Evolutionary conservation across 2,888 invertebrate species (phyloP), one percentile per base, ranked within the genome.

Genomic region (Drosophila tanythrix): DNA sequence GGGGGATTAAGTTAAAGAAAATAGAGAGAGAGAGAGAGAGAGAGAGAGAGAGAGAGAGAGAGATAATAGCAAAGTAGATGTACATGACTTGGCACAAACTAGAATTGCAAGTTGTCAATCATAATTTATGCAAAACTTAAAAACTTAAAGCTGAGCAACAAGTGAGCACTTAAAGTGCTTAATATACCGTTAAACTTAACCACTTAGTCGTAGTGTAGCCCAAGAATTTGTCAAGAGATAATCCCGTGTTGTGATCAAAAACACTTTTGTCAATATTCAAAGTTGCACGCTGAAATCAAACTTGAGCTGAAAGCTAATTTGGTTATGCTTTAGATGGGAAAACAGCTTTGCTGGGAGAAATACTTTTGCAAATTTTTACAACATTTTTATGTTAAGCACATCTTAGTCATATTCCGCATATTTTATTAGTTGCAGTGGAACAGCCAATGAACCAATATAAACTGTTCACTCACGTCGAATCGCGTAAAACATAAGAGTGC

Each of bases 391-490:
- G 33, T 10, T 18, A 15, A 53, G 25, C 35, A 3, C 25, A 36
- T 36, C 7, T 11, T 18, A 0, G 25, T 0, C 36, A 18, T 11
- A 27, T 38, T 38, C 2, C 8, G 8, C 25, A 46, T 25, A 43
- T 31, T 31, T 27, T 48, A 35, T 29, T 53, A 7, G 11, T 31
- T 29, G 31, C 5, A 53, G 6, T 40, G 29, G 3, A n/a, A 15
- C 43, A 48, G 27, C 27, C 51, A 27, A 52, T 58, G 29, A 40
- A 40, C 25, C 51, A 61, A 51, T 27, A 46, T 27, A 27, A 53
- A 13, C 21, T 10, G 2, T 33, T 10, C 18, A n/a, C 18, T 33
- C 36, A 40, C 36, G 43, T 53, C 31, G 36, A 48, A 36, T 21
- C 10, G 36, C 38, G n/a, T 21, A 55, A 53, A 35, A 5, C 15